These are phyloP conservation scores for Poecilia latipinna DNA, from an alignment of 2,113 vertebrate species.

Conservation along the genomic window DNA sequence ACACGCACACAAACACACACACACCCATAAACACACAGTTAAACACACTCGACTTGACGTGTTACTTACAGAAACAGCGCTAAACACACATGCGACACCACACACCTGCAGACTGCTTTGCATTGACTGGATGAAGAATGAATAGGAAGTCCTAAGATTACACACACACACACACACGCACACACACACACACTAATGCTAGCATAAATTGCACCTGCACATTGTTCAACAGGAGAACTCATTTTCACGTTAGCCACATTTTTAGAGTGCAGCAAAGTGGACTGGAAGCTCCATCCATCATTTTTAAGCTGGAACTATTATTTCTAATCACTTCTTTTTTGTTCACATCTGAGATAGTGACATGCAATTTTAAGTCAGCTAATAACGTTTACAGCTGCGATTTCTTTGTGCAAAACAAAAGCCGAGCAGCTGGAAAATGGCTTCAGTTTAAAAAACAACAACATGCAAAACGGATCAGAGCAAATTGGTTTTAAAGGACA, in stretches of 20 bases:
- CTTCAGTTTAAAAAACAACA: slow-evolving; percentile 26
- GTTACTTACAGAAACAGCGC: slow-evolving; percentile 22
- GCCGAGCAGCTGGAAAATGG: slow-evolving; percentile 63
- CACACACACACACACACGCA: slow-evolving; percentile 23
- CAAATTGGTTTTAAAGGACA: slow-evolving; percentile 71
- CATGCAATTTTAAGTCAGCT: slow-evolving; percentile 28
- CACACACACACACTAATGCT: slow-evolving; percentile 20
- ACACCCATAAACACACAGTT: neutral
- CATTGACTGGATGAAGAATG: slow-evolving; percentile 40
- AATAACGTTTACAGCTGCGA: slow-evolving; percentile 25
- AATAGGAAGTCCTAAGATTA: slow-evolving; percentile 35
- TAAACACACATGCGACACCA: slow-evolving; percentile 44
- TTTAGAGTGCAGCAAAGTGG: neutral
- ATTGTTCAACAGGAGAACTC: slow-evolving; percentile 14
- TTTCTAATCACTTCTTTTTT: neutral
- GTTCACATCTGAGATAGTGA: slow-evolving; percentile 7
- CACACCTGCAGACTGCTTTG: slow-evolving; percentile 49
- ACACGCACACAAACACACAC: neutral
- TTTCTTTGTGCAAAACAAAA: slow-evolving; percentile 47
- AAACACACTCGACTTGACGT: slow-evolving; percentile 44
- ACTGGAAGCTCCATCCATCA: neutral
- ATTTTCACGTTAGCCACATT: slow-evolving; percentile 9
- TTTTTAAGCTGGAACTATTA: neutral
- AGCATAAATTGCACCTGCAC: slow-evolving; percentile 33
- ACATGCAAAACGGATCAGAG: slow-evolving; percentile 51